These are phyloP conservation scores for Lophotis ruficrista DNA, from an alignment of 2,113 vertebrate species.

Conservation along the genomic window DNA sequence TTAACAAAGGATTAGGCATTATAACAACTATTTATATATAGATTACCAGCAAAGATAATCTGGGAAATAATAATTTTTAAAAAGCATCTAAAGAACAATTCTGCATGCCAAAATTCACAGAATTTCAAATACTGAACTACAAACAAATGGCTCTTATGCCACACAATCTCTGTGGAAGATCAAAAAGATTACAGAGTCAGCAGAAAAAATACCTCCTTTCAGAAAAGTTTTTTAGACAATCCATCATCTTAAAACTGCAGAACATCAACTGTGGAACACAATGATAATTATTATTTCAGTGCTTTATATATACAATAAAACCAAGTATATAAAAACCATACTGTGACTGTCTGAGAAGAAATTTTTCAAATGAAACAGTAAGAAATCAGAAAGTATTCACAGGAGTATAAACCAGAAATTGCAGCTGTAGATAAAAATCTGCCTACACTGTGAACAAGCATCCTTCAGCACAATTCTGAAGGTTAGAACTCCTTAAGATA, in stretches of 20 bases:
- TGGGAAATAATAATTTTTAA: background rate
- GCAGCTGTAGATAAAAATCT: background rate
- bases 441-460: background rate
- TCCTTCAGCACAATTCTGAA: background rate
- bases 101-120: background rate
- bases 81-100: background rate
- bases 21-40: background rate
- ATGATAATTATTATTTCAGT: background rate
- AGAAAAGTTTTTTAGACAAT: background rate
- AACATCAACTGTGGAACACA: background rate
- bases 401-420: background rate
- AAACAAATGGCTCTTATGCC: background rate
- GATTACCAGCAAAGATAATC: background rate
- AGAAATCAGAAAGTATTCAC: background rate
- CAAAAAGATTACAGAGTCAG: background rate
- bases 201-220: background rate
- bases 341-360: background rate
- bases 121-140: background rate
- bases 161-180: background rate
- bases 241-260: background rate
- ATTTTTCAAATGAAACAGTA: background rate
- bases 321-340: background rate
- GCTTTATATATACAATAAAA: background rate
- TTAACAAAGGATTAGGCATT: background rate
- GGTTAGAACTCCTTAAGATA: background rate